These are phyloP conservation scores for Nomada goodeniana DNA, from an alignment of 2,888 invertebrate genomes.

Conservation along the genomic window DNA sequence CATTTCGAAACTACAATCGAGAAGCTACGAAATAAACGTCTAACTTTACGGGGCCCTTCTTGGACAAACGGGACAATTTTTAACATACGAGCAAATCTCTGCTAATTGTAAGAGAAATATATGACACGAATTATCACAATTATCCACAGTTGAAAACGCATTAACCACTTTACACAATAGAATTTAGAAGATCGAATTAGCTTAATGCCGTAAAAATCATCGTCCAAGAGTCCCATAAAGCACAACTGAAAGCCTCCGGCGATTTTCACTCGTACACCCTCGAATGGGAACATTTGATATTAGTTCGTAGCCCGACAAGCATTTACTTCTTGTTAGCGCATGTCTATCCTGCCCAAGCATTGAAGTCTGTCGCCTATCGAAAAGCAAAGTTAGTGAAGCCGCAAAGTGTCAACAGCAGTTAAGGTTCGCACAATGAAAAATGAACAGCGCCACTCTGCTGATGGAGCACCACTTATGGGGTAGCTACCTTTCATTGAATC, in stretches of 20 bases:
- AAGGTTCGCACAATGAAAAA: slow-evolving; percentile 33
- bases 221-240: background rate
- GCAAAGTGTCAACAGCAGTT: slow-evolving; percentile 51
- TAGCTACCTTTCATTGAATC: slow-evolving; percentile 89
- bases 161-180: background rate
- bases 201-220: background rate
- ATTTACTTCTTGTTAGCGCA: background rate
- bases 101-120: no score
- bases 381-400: slow-evolving; percentile 69
- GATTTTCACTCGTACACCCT: no score
- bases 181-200: no score
- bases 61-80: no score
- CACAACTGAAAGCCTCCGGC: no score
- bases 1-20: background rate
- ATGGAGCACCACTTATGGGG: slow-evolving; percentile 64
- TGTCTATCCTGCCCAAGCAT: background rate
- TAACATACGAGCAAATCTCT: no score
- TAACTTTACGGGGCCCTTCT: background rate
- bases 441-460: slow-evolving; percentile 60
- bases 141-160: background rate
- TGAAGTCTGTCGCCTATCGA: background rate
- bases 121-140: background rate
- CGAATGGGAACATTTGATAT: background rate
- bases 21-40: slow-evolving; percentile 11
- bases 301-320: slow-evolving; percentile 5